These are phyloP conservation scores for Todiramphus chloris DNA, from an alignment of 2,113 vertebrate species.

Conservation along the genomic window DNA sequence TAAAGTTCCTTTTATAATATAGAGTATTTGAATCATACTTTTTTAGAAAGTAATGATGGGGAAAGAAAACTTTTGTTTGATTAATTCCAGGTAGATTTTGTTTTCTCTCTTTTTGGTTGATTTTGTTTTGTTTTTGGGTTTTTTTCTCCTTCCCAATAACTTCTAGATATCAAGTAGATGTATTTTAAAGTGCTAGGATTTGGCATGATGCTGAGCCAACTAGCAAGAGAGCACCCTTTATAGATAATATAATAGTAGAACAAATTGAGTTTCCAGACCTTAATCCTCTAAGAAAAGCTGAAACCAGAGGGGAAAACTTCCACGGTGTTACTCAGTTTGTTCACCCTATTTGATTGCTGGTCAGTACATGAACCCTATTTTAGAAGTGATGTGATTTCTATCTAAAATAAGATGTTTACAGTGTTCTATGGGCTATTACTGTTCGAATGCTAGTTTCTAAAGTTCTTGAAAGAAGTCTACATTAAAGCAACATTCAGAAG, in stretches of 20 bases:
- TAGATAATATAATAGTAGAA: conserved; percentile 17
- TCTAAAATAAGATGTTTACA: conserved; percentile 63
- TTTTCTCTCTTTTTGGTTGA: neutral
- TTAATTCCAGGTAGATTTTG: conserved; percentile 20
- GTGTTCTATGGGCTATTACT: conserved; percentile 23
- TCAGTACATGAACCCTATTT: conserved; percentile 34
- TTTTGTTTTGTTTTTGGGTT: neutral
- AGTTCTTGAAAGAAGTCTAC: conserved; percentile 40
- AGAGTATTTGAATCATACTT: neutral
- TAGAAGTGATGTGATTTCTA: conserved; percentile 50
- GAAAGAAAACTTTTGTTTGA: neutral
- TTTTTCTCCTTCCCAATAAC: neutral
- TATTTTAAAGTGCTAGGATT: conserved; percentile 14
- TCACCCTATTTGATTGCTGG: conserved; percentile 32
- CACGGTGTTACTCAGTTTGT: conserved; percentile 15
- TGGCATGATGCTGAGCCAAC: neutral
- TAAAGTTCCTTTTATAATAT: conserved; percentile 32
- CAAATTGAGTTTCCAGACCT: conserved; percentile 40
- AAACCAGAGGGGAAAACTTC: conserved; percentile 3
- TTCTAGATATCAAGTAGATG: neutral
- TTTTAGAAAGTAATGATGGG: conserved; percentile 10
- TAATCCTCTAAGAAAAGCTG: conserved; percentile 50
- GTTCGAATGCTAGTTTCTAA: conserved; percentile 27
- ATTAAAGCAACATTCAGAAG: conserved; percentile 50
- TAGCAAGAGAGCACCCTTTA: conserved; percentile 18